Base-by-base conservation (phyloP, 2,113 vertebrate species). In the Gavia stellata region DNA sequence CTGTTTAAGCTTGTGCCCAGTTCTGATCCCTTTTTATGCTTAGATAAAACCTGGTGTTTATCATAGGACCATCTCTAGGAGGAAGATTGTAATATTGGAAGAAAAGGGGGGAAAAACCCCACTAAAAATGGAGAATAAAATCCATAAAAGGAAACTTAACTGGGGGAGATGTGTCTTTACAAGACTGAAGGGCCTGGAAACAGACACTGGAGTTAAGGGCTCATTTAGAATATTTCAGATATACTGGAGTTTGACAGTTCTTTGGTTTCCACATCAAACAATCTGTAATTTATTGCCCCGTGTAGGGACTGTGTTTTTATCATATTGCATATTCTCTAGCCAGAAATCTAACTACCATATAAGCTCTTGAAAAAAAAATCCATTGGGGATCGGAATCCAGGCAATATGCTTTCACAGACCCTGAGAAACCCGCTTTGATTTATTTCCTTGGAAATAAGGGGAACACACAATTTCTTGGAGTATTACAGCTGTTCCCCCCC, bases 231-330 rank as follows among this genome's bases (percentile, higher is more conserved):
- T 93, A 67, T 84, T 96, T 97, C 85, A 96, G 53, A 86, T 83
- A 82, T 86, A 82, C 86, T 82, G 40, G 63, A 93, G 95, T 78
- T 94, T 94, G 94, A 95, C 96, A 95, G 92, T 91, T 97, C 96
- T 95, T 96, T 93, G 95, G 94, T 95, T 97, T 97, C 78, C 71
- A 94, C 88, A 92, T 92, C 94, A 97, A 97, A 96, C 87, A 94
- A 91, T 93, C 94, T 90, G 90, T 96, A 95, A 97, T 95, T 95
- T 95, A 95, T 93, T 95, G 80, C 86, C 66, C 86, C 23, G 1
- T 59, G 63, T 68, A 89, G 83, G 74, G 75, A 80, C 90, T 89
- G 82, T 95, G 90, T 96, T 97, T 97, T 94, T 96, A 96, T 94
- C 88, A 90, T 91, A 87, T 77, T 94, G 90, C 92, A 56, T 91